Conservation (phyloP, 2,797 vertebrate species). For the Gallirallus australis region DNA sequence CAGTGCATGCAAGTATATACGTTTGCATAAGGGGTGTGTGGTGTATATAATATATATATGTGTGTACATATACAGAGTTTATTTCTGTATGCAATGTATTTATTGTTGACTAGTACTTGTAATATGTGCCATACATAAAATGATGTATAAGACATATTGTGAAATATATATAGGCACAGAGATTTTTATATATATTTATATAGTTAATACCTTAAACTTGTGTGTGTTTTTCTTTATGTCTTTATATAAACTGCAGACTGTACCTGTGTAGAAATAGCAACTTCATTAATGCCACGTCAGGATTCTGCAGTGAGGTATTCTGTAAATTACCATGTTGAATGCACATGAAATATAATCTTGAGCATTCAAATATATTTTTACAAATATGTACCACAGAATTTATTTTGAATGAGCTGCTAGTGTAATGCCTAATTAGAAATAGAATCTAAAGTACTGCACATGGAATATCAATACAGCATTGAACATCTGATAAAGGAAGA, state of each 20-base stretch:
- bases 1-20: not conserved
- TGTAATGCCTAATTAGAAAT: not conserved
- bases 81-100: not conserved
- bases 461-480: not conserved
- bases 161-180: not conserved
- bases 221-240: not conserved
- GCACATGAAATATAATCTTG: not conserved
- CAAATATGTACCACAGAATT: not conserved
- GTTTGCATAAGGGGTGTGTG: not conserved
- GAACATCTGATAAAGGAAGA: not conserved
- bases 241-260: not conserved
- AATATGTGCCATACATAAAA: not conserved
- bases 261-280: not conserved
- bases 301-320: not conserved
- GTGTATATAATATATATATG: not conserved
- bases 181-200: not conserved
- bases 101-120: not conserved
- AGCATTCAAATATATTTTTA: not conserved
- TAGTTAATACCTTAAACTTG: not conserved
- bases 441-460: not conserved
- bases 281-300: rapidly evolving
- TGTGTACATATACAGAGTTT: not conserved
- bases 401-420: not conserved
- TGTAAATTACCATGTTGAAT: not conserved
- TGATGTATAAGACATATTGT: not conserved